These are phyloP conservation scores for Hippocampus barbouri DNA, from an alignment of 2,113 vertebrate genomes.

Conservation along the genomic window DNA sequence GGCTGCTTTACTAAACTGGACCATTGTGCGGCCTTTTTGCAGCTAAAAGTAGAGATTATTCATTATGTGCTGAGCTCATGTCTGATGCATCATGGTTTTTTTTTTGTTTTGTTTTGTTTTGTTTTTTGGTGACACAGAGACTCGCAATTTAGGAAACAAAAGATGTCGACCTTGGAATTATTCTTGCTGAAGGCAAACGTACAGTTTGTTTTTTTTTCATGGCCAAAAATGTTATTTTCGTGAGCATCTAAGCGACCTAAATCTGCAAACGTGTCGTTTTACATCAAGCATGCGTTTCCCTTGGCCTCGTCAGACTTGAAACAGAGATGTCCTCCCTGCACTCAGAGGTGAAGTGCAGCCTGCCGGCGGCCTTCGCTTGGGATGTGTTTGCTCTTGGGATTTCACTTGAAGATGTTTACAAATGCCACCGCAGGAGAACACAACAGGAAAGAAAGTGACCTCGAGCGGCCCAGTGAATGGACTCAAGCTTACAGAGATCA, in stretches of 20 bases:
- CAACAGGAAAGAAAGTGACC: slow-evolving; percentile 39
- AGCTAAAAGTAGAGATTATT: slow-evolving; percentile 38
- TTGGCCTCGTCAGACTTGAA: slow-evolving; percentile 52
- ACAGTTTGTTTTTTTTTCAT: neutral
- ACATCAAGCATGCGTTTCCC: slow-evolving; percentile 36
- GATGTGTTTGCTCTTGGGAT: slow-evolving; percentile 65
- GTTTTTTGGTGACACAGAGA: slow-evolving; percentile 1
- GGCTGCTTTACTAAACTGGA: slow-evolving; percentile 46
- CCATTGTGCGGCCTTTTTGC: slow-evolving; percentile 46
- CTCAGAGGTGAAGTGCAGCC: slow-evolving; percentile 46
- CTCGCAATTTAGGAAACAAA: neutral
- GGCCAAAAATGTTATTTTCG: neutral
- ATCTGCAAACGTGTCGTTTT: slow-evolving; percentile 14
- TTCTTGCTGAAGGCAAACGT: neutral
- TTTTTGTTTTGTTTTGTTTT: neutral
- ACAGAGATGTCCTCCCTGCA: slow-evolving; percentile 36
- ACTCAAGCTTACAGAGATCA: slow-evolving; percentile 32
- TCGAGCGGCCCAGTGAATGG: slow-evolving; percentile 28
- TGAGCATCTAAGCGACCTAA: neutral
- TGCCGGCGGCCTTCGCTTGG: slow-evolving; percentile 27
- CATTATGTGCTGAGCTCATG: slow-evolving; percentile 50
- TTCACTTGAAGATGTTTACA: slow-evolving; percentile 64
- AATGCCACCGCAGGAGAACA: slow-evolving; percentile 57
- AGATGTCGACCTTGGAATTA: neutral
- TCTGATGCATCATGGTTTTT: slow-evolving; percentile 28